phyloP scores from a whole-genome alignment of 2,113 vertebrate genomes.

The Lutjanus erythropterus region DNA sequence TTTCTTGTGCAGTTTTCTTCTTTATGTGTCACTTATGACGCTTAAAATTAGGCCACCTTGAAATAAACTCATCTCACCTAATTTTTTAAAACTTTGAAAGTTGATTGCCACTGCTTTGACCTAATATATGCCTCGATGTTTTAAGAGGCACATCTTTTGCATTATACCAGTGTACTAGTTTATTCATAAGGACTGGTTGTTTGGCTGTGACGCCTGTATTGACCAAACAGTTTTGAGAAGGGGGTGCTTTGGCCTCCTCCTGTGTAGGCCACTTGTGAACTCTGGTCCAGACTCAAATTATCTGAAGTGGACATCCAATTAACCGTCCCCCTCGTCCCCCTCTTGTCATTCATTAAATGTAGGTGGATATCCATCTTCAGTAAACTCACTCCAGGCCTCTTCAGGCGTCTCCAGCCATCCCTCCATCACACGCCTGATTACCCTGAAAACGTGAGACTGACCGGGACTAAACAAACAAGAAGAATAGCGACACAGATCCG shows the following conservation, averaged over 20 bases:
- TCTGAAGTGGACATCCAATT: conserved; percentile 74
- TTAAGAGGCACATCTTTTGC: not conserved
- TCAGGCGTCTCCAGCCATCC: conserved; percentile 55
- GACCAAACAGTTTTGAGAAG: not conserved
- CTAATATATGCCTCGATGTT: not conserved
- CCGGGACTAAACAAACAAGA: conserved; percentile 80
- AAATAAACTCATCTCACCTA: too few species aligned
- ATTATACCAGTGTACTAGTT: not conserved
- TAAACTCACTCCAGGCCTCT: conserved; percentile 46
- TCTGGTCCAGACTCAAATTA: conserved; percentile 27
- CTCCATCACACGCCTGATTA: conserved; percentile 78
- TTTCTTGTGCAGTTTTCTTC: not conserved
- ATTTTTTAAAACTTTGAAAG: too few species aligned
- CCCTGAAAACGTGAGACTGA: conserved; percentile 68
- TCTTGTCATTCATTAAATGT: conserved; percentile 38
- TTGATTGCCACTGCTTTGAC: not conserved
- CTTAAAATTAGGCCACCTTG: too few species aligned
- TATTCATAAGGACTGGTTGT: conserved; percentile 21
- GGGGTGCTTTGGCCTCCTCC: conserved; percentile 13
- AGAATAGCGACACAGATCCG: conserved; percentile 80
- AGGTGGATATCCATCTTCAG: conserved; percentile 63
- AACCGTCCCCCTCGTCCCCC: not conserved
- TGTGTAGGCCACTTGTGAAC: conserved; percentile 47
- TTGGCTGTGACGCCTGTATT: not conserved
- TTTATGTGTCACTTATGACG: too few species aligned